phyloP scores from a whole-genome alignment of 2,888 invertebrate genomes.

The Selenia dentaria region DNA sequence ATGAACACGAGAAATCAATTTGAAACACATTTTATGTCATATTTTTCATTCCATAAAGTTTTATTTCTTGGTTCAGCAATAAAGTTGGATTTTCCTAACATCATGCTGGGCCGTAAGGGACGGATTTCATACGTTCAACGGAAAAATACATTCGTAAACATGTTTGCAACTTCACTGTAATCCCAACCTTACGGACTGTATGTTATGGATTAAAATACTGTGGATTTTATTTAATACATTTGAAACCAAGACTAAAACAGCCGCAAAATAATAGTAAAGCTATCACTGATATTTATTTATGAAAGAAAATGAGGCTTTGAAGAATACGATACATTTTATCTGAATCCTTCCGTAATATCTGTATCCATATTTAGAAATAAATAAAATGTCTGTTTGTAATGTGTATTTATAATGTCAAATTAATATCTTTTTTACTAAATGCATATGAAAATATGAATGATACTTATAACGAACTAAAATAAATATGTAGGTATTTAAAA shows the following conservation, averaged over 20 bases:
- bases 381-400: too few relatives aligned
- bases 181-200: constrained; percentile 3
- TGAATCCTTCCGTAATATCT: too few relatives aligned
- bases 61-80: constrained; percentile 16
- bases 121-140: constrained; percentile 1
- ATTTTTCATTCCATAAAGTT: constrained; percentile 10
- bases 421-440: too few relatives aligned
- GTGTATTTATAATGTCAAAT: too few relatives aligned
- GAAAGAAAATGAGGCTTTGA: background rate
- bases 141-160: constrained; percentile 8
- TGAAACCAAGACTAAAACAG: constrained; percentile 1
- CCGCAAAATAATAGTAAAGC: constrained; percentile 6
- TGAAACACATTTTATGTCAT: constrained; percentile 10
- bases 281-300: constrained; percentile 2
- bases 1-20: background rate
- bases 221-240: constrained; percentile 8
- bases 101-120: constrained; percentile 7
- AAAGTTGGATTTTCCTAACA: constrained; percentile 10
- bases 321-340: too few relatives aligned
- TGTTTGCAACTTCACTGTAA: constrained; percentile 1
- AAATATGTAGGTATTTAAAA: too few relatives aligned
- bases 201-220: constrained; percentile 7
- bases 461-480: too few relatives aligned
- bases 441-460: too few relatives aligned
- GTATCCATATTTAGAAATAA: too few relatives aligned